Evolutionary conservation across 1,140 invertebrate species (phyloP), one percentile per base, ranked within the genome.

Genomic region (Sesamia nonagrioides): DNA sequence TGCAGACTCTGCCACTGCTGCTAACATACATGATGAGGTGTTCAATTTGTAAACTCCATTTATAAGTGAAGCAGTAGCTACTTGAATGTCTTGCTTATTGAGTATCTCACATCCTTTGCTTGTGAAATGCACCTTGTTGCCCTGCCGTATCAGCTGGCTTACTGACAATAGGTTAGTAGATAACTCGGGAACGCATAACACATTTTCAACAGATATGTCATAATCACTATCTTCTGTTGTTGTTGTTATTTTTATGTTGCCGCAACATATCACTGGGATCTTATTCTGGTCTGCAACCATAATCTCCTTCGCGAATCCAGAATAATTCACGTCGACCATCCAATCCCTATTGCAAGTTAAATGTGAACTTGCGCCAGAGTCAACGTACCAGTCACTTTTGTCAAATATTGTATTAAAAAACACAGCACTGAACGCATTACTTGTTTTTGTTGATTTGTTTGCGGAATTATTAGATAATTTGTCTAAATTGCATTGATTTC

Each of bases 131-230:
- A 83, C 72, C 33, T 82, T 82, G 37, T 82, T 83, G 9, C 83
- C 81, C 54, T 82, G 78, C 42, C 17, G 45, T 42, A 82, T 83
- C 58, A 86, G 42, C 45, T 86, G 73, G 74, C 85, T 84, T 21
- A 86, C 81, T 42, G 84, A 84, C 42, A 84, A 42, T 21, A 86
- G 72, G 61, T 86, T 86, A 6, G 85, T 83, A 54, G 83, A 74
- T 17, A 86, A 48, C 2, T 48, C 74, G 40, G 85, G 85, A 18
- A 84, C 77, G 74, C 82, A 86, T n/a, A 86, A 35, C 4, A 86
- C 81, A 63, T 82, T 50, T 21, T 82, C 72, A n/a, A 84, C 71
- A 68, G 27, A 61, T 50, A 86, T 73, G 13, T 83, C 76, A 42
- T 52, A 82, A 11, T 83, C 73, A 37, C 42, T 78, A 15, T 79